Evolutionary conservation across 2,888 invertebrate genomes (phyloP).

Genomic region (Troides helena): DNA sequence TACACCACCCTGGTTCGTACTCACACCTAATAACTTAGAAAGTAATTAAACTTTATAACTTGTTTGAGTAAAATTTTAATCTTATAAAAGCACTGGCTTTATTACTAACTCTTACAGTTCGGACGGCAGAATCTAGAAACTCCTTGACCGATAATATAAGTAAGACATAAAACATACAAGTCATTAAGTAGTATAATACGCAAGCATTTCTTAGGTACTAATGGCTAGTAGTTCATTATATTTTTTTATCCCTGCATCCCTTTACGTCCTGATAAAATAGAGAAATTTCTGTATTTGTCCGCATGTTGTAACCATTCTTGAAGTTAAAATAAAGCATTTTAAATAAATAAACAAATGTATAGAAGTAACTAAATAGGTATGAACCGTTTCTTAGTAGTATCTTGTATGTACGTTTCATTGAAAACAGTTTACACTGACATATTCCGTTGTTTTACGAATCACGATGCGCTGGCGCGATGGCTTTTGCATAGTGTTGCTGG

Average conservation of each 20-base stretch:
- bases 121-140: too few relatives aligned
- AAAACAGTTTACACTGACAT: conserved; percentile 9
- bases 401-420: conserved; percentile 13
- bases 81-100: neutral
- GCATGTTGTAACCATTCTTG: too few relatives aligned
- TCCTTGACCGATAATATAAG: too few relatives aligned
- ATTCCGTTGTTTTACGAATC: conserved; percentile 59
- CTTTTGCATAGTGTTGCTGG: conserved; percentile 54
- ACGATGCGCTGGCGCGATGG: conserved; percentile 53
- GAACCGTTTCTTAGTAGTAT: conserved; percentile 38
- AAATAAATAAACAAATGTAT: too few relatives aligned
- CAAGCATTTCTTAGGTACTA: too few relatives aligned
- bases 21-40: conserved; percentile 31
- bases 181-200: too few relatives aligned
- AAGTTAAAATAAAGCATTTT: too few relatives aligned
- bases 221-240: too few relatives aligned
- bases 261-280: too few relatives aligned
- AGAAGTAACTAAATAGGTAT: neutral
- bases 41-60: conserved; percentile 29
- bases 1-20: conserved; percentile 36
- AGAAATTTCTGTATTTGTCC: too few relatives aligned
- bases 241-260: too few relatives aligned
- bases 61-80: conserved; percentile 11
- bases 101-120: neutral
- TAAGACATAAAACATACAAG: too few relatives aligned